Evolutionary conservation across 2,888 invertebrate species (phyloP).

Genomic region (Tanypteryx hageni): DNA sequence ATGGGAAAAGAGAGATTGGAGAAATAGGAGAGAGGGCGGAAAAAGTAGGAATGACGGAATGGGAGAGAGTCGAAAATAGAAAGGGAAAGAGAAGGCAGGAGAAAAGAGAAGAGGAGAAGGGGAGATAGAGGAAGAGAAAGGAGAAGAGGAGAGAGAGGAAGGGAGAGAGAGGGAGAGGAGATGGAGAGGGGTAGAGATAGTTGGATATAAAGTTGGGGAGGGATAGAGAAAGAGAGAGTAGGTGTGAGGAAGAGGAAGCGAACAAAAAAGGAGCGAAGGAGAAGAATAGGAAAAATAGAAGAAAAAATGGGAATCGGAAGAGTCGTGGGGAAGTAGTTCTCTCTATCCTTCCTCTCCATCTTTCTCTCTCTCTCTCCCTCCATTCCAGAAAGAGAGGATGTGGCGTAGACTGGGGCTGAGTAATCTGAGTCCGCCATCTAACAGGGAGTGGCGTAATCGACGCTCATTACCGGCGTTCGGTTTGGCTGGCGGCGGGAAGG

Average conservation of each 20-base stretch:
- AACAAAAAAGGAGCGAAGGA: background rate
- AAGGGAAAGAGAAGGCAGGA: background rate
- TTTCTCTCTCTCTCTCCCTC: slow-evolving; percentile 13
- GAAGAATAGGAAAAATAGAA: background rate
- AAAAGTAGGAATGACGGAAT: no score
- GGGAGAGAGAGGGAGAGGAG: background rate
- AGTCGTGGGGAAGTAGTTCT: background rate
- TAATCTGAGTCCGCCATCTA: slow-evolving; percentile 20
- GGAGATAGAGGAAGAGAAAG: background rate
- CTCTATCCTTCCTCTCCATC: background rate
- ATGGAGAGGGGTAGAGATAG: background rate
- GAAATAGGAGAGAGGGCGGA: no score
- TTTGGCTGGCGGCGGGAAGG: slow-evolving; percentile 25
- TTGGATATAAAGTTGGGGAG: background rate
- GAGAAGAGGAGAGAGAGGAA: background rate
- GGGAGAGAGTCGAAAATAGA: background rate
- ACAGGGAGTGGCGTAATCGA: slow-evolving; percentile 49
- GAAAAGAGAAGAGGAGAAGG: background rate
- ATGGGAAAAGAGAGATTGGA: background rate
- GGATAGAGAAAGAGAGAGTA: background rate
- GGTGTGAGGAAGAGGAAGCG: background rate
- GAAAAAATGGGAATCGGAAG: background rate
- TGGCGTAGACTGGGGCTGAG: background rate
- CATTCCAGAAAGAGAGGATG: background rate
- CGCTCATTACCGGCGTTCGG: slow-evolving; percentile 41